Conservation (phyloP, 2,888 invertebrate genomes). For the Tipula confusa region DNA sequence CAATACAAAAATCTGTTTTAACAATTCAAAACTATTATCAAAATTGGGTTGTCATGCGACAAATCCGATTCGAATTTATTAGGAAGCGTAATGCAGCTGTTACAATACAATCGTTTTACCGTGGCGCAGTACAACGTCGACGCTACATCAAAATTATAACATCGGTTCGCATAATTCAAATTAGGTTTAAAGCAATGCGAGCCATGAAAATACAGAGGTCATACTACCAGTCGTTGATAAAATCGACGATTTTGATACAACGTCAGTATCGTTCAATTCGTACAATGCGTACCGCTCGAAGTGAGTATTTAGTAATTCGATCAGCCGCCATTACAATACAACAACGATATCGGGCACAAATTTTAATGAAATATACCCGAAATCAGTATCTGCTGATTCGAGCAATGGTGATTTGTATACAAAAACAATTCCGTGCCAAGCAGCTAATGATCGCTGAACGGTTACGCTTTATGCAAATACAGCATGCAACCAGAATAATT, state of each 20-base stretch:
- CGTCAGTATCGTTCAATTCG: conserved; percentile 41
- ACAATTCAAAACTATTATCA: conserved; percentile 45
- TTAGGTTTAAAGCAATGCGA: conserved; percentile 45
- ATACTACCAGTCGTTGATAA: conserved; percentile 39
- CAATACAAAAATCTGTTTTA: conserved; percentile 41
- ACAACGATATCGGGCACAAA: conserved; percentile 38
- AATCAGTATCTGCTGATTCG: conserved; percentile 38
- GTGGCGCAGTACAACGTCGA: neutral
- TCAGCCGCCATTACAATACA: conserved; percentile 47
- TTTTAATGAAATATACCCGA: conserved; percentile 37
- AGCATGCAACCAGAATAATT: conserved; percentile 40
- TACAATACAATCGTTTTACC: neutral
- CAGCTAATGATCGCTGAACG: conserved; percentile 36
- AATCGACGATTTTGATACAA: conserved; percentile 40
- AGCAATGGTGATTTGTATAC: conserved; percentile 42
- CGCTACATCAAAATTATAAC: conserved; percentile 31
- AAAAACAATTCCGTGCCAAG: conserved; percentile 45
- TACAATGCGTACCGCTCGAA: conserved; percentile 38
- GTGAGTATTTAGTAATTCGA: conserved; percentile 40
- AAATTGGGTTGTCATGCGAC: conserved; percentile 40
- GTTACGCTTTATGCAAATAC: conserved; percentile 37
- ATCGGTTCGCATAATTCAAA: conserved; percentile 39
- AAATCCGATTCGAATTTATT: conserved; percentile 38
- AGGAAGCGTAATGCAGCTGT: neutral
- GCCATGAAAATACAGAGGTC: conserved; percentile 35